Conservation (phyloP, 2,797 vertebrate species). For the Pipistrellus nathusii region DNA sequence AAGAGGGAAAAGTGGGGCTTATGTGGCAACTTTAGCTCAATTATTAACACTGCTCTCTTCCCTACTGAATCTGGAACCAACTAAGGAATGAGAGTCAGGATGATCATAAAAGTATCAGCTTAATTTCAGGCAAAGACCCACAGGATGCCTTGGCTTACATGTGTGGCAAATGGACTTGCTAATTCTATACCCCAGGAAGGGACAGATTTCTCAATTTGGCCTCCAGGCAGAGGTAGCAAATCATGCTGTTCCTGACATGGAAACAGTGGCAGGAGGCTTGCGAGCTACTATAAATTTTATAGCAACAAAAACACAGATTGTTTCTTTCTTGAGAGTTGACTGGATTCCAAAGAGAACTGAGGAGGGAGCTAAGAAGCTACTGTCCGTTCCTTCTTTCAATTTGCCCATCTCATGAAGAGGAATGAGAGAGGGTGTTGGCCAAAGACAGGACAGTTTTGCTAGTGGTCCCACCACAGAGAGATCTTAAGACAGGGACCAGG, state of each 20-base stretch:
- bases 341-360: background rate
- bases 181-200: background rate
- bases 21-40: background rate
- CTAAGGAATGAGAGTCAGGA: background rate
- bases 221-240: background rate
- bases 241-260: background rate
- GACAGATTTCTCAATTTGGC: background rate
- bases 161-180: background rate
- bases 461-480: background rate
- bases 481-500: background rate
- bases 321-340: background rate
- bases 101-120: background rate
- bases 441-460: background rate
- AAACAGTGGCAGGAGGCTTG: background rate
- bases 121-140: background rate
- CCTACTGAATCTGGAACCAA: background rate
- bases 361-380: background rate
- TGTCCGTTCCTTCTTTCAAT: background rate
- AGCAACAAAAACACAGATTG: background rate
- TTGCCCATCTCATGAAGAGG: background rate
- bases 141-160: background rate
- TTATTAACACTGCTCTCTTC: background rate
- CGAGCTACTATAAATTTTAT: background rate
- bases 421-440: background rate
- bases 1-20: background rate